Conservation (phyloP, 2,888 invertebrate species). For the Phortica magna region DNA sequence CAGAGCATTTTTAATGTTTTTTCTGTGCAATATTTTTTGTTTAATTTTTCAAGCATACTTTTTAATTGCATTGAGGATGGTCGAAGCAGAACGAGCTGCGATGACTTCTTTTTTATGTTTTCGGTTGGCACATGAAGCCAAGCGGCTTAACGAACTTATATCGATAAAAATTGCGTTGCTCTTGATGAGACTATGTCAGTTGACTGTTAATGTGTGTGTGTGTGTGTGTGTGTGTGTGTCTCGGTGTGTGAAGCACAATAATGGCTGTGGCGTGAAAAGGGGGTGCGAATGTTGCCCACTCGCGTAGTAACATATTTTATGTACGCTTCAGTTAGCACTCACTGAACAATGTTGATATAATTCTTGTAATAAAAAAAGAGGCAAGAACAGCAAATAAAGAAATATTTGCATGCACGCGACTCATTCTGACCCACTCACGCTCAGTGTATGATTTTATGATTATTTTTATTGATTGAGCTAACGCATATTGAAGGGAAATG, state of each 20-base stretch:
- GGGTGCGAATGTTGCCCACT: neutral
- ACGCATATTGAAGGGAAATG: neutral
- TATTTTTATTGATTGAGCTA: conserved; percentile 9
- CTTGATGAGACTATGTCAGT: neutral
- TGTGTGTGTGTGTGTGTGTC: too few relatives aligned
- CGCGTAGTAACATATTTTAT: conserved; percentile 28
- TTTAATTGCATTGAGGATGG: conserved; percentile 30
- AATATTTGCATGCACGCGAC: neutral
- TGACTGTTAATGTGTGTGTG: too few relatives aligned
- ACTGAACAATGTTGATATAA: conserved; percentile 31
- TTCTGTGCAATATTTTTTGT: neutral
- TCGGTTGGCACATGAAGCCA: conserved; percentile 4
- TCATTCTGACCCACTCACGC: neutral
- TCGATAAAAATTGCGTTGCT: conserved; percentile 18
- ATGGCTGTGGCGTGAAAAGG: neutral
- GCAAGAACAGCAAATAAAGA: neutral
- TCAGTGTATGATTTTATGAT: neutral
- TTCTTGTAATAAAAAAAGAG: neutral
- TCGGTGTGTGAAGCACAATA: too few relatives aligned
- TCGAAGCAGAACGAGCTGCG: neutral
- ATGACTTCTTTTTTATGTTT: neutral
- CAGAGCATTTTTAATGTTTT: neutral
- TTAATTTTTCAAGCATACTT: neutral
- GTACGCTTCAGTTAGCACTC: conserved; percentile 31
- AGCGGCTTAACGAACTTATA: conserved; percentile 23